Conservation (phyloP, 2,797 vertebrate genomes). For the Hoplostethus atlanticus region DNA sequence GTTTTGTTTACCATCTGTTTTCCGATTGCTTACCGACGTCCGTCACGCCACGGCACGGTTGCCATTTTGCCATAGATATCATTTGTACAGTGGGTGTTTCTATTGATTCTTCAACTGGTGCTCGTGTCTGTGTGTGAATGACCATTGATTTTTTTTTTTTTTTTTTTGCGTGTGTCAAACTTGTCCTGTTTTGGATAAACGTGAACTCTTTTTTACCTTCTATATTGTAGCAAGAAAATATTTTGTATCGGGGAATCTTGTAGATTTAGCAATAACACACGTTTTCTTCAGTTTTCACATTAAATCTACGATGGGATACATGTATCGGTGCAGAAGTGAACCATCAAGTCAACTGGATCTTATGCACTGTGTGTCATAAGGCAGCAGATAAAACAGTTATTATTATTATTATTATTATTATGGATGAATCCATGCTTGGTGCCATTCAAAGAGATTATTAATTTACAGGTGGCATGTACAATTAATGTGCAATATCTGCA, state of each 20-base stretch:
- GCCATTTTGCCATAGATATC: constrained; percentile 57
- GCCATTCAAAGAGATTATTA: constrained; percentile 69
- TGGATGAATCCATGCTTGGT: constrained; percentile 41
- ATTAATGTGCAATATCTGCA: constrained; percentile 67
- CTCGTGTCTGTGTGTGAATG: constrained; percentile 79
- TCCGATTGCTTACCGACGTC: constrained; percentile 46
- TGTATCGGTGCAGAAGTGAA: constrained; percentile 23
- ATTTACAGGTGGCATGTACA: constrained; percentile 36
- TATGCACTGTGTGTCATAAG: constrained; percentile 64
- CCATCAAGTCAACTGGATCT: constrained; percentile 56
- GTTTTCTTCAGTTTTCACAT: constrained; percentile 56
- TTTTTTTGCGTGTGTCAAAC: constrained; percentile 42
- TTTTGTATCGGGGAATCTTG: constrained; percentile 78
- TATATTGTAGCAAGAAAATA: constrained; percentile 83
- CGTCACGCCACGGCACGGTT: constrained; percentile 35
- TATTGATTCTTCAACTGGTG: constrained; percentile 79
- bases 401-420: background rate
- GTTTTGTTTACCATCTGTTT: constrained; percentile 59
- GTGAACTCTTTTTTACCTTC: constrained; percentile 83
- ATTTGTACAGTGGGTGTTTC: constrained; percentile 80
- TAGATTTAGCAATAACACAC: constrained; percentile 88
- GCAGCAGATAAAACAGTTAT: constrained; percentile 37
- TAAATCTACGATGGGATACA: constrained; percentile 22
- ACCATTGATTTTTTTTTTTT: constrained; percentile 54
- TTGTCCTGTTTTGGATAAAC: constrained; percentile 73